A percentile compares a stretch with the other conserved stretches of the same genome.
These are phyloP conservation scores for Geophilus truncorum DNA, from an alignment of 2,888 invertebrate species.

Conservation along the genomic window DNA sequence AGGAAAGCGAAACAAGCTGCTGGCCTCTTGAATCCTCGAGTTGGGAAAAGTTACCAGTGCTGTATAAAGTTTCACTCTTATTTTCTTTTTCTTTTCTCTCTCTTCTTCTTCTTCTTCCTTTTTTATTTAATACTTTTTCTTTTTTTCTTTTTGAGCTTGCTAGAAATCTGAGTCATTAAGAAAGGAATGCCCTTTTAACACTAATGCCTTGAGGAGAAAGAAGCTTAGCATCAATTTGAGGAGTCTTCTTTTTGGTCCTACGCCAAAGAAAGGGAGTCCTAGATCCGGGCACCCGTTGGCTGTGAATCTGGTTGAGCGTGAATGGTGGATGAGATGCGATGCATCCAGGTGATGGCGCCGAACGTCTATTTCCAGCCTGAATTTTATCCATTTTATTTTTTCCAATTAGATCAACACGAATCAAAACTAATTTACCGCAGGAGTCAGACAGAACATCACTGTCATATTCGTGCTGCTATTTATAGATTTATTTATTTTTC, in stretches of 20 bases:
- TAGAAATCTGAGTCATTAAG: slow-evolving; percentile 18
- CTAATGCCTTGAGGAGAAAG: slow-evolving; percentile 22
- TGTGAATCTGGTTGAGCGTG: not conserved
- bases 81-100: not conserved
- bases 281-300: not conserved
- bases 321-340: not conserved
- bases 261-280: not conserved
- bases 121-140: not conserved
- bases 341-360: not conserved
- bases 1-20: not conserved
- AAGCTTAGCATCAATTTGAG: slow-evolving; percentile 25
- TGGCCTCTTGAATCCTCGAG: not conserved
- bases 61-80: not conserved
- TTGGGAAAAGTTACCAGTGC: not conserved
- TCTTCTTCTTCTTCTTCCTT: not conserved
- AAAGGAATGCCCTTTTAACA: slow-evolving; percentile 27
- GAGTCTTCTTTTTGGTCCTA: slow-evolving; percentile 3
- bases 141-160: not conserved
- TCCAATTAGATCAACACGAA: too few relatives aligned
- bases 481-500: too few relatives aligned
- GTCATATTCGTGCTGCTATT: too few relatives aligned
- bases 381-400: too few relatives aligned
- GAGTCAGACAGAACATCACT: too few relatives aligned
- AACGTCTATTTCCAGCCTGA: too few relatives aligned
- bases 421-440: too few relatives aligned